A percentile compares a stretch with the other conserved stretches of the same genome.
Evolutionary conservation across 2,888 invertebrate genomes (phyloP).

Genomic region (Zelleria hepariella): DNA sequence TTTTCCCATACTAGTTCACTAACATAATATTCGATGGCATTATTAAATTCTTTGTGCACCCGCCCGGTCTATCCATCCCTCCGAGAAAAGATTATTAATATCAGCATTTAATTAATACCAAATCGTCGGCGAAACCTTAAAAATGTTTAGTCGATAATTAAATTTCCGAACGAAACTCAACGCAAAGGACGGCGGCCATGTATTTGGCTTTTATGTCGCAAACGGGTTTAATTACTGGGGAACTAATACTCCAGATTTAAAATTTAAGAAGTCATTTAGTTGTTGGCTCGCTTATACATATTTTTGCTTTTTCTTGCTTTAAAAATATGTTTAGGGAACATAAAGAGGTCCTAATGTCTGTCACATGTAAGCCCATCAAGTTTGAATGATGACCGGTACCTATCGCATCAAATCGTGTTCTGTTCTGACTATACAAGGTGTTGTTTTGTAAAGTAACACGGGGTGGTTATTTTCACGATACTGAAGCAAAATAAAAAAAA

Average conservation of each 20-base stretch:
- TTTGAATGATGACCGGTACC: too few species aligned
- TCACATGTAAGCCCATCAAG: too few species aligned
- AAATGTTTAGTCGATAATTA: not conserved
- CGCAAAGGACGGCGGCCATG: not conserved
- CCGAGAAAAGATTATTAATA: not conserved
- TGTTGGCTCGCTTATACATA: too few species aligned
- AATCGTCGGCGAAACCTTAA: not conserved
- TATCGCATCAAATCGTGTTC: too few species aligned
- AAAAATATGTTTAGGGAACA: too few species aligned
- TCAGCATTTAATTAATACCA: not conserved
- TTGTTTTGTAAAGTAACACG: too few species aligned
- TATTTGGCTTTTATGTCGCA: not conserved
- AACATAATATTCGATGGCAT: not conserved
- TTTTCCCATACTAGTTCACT: not conserved
- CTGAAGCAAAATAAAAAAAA: too few species aligned
- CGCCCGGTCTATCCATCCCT: not conserved
- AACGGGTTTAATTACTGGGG: not conserved
- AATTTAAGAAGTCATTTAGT: not conserved
- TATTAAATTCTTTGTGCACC: not conserved
- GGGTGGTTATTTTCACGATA: too few species aligned
- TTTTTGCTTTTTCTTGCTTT: too few species aligned
- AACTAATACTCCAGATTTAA: not conserved
- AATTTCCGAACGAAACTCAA: not conserved
- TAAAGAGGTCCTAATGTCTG: too few species aligned
- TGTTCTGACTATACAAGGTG: too few species aligned